Conservation (phyloP, 1,140 invertebrate species). For the Heliconius hermathena region DNA sequence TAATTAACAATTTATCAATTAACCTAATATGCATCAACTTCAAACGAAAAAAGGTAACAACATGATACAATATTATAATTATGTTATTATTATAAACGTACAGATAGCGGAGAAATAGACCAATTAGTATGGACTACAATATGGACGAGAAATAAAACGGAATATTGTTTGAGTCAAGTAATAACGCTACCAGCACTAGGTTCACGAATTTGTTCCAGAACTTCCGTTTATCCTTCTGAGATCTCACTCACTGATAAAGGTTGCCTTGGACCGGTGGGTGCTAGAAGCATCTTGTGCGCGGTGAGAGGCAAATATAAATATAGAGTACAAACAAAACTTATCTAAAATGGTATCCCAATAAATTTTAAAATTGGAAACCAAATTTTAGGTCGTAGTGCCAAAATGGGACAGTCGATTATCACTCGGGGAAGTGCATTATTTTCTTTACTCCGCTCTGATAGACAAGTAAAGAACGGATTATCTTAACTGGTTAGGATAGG, state of each 20-base stretch:
- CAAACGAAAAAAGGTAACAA: no score
- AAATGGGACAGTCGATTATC: no score
- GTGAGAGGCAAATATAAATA: slow-evolving; percentile 15
- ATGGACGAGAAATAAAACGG: slow-evolving; percentile 17
- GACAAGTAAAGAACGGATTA: no score
- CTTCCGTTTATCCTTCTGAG: slow-evolving; percentile 8
- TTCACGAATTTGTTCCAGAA: slow-evolving; percentile 15
- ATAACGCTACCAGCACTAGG: slow-evolving; percentile 19
- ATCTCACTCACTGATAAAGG: slow-evolving; percentile 29
- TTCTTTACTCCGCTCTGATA: no score
- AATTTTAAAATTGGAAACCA: no score
- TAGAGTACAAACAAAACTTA: neutral
- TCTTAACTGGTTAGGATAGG: no score
- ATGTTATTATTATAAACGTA: neutral
- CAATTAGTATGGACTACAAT: slow-evolving; percentile 22
- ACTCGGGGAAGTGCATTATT: no score
- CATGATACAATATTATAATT: no score
- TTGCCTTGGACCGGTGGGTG: slow-evolving; percentile 31
- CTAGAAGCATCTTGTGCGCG: slow-evolving; percentile 20
- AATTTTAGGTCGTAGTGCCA: no score
- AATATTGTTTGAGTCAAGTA: slow-evolving; percentile 22
- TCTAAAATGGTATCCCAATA: no score
- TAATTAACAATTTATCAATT: no score
- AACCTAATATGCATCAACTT: no score
- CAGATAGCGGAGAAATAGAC: slow-evolving; percentile 20